Base-by-base conservation (phyloP, 2,797 vertebrate species). In the Microcaecilia unicolor region DNA sequence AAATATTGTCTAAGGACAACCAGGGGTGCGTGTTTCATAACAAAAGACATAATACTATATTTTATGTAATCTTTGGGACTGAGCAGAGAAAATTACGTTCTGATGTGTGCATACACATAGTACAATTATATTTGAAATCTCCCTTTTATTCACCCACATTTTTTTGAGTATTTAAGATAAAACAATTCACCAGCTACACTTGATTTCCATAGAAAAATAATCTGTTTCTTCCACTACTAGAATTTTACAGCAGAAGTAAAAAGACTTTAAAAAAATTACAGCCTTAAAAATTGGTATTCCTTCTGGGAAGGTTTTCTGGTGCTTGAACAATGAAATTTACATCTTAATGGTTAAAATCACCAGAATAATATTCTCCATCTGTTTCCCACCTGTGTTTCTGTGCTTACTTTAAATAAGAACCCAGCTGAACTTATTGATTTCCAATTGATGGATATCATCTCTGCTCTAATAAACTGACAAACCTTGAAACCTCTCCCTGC, bases 351-450 rank as follows among this genome's bases (percentile, higher is more conserved):
- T 34, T 52, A 34, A 48, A 39, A 12, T 3, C 50, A 10, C 48
- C 64, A 64, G 37, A 11, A 51, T 47, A 44, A 58, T 60, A 58
- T 50, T 49, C 21, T 6, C 4, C 46, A 32, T 47, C 61, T 67
- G 38, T 56, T 68, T 70, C 22, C 18, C n/a, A 33, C 34, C 31
- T 41, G 23, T 14, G 32, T 67, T 56, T 64, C 36, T 21, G 26
- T 36, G 61, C 44, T 22, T 61, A 50, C 51, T 69, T 60, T 54
- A 54, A 69, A 64, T 64, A 55, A 49, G 18, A 64, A 63, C 36
- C 11, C 21, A 69, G 20, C 4, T 18, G 10, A 54, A 37, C 9
- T 12, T 55, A 70, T 69, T 58, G 55, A 70, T 76, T 55, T 65
- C 20, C 33, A 60, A 45, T 66, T 34, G 34, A 67, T 35, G 44